A percentile compares a stretch with the other conserved stretches of the same genome.
These are phyloP conservation scores for Tetanocera ferruginea DNA, from an alignment of 2,888 invertebrate species.

Conservation along the genomic window DNA sequence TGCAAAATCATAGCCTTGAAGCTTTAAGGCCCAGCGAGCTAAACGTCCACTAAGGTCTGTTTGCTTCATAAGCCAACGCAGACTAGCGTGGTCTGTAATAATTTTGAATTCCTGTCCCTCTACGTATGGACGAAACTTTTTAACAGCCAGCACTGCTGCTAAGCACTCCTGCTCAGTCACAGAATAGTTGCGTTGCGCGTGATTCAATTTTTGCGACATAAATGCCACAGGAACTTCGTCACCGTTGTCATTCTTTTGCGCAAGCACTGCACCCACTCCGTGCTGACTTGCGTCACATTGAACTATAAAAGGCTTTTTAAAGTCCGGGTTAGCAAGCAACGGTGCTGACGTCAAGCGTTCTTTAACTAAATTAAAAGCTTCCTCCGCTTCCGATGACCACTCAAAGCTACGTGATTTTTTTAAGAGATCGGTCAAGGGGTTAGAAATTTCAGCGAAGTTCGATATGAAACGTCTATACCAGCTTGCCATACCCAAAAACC, in stretches of 20 bases:
- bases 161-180: slow-evolving; percentile 37
- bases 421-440: no score
- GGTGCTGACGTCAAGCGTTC: no score
- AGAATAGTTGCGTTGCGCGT: neutral
- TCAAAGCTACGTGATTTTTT: no score
- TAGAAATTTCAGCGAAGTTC: no score
- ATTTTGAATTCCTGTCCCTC: slow-evolving; percentile 42
- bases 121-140: slow-evolving; percentile 43
- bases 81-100: slow-evolving; percentile 54
- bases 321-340: no score
- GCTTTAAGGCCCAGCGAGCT: slow-evolving; percentile 51
- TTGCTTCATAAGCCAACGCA: slow-evolving; percentile 53
- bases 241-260: neutral
- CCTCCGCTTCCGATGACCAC: no score
- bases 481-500: no score
- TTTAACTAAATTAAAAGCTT: no score
- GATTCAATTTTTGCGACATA: slow-evolving; percentile 32
- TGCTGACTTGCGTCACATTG: no score
- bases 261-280: slow-evolving; percentile 33
- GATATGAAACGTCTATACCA: no score
- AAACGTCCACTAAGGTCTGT: slow-evolving; percentile 54
- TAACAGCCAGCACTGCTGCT: slow-evolving; percentile 37
- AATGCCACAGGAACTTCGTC: slow-evolving; percentile 29
- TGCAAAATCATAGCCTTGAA: slow-evolving; percentile 38
- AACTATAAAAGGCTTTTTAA: no score